Base-by-base conservation (phyloP, 2,888 invertebrate genomes). In the Cremastinae sp. region DNA sequence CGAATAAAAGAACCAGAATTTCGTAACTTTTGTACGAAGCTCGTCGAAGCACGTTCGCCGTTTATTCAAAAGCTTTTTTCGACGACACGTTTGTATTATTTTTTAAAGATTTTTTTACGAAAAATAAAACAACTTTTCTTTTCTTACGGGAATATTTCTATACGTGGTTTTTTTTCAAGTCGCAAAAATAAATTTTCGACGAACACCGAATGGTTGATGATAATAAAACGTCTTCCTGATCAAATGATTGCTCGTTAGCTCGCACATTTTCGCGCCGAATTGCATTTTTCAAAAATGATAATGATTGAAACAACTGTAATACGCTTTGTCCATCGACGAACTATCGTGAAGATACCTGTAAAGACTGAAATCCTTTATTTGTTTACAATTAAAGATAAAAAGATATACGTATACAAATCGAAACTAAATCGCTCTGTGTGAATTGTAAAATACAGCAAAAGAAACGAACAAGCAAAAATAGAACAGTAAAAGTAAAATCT, bases 291-390 rank as follows among this genome's bases (percentile, higher is more conserved):
- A 16, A 36, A 20, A 56, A 54, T 14, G 8, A 18, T 10, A 56
- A 20, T 28, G 14, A 51, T 38, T 20, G 41, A 28, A 61, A 45
- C 59, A 54, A 47, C 34, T 56, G 18, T 69, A 56, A 20, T 56
- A 78, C 53, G 72, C 71, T 73, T 78, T 61, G 49, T 58, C 41
- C 61, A 76, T 65, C 71, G 69, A 65, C 73, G 73, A 69, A 69
- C 73, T 58, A 62, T 28, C 51, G 72, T 47, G 51, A 76, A 78
- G 82, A 79, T 82, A 81, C 78, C 80, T 82, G 79, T 80, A 58
- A 83, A 83, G 83, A 83, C 82, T 83, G 81, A 83, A 76, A 76
- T 65, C 73, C 70, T 71, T 79, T 76, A 70, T 80, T 66, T 70
- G 68, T 77, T 71, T 68, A 69, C 56, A 71, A 71, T 51, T 58